Base-by-base conservation (phyloP, 2,113 vertebrate genomes). In the Rhombomys opimus region DNA sequence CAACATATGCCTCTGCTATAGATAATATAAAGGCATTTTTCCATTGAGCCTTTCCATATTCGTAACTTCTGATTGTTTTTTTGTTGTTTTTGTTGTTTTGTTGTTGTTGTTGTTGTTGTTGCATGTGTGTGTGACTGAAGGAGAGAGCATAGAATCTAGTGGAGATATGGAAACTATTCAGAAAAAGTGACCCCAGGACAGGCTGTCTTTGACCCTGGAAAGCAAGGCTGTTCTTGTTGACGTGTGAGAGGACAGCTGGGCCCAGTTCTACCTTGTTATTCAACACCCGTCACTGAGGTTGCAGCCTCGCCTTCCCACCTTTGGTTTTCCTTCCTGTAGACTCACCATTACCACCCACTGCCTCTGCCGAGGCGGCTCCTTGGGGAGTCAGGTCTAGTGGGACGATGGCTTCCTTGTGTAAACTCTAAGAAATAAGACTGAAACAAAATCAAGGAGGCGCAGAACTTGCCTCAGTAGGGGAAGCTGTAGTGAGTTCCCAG, bases 201-300 rank as follows among this genome's bases (percentile, higher is more conserved):
- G 92, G 75, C 96, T 98, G 86, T 93, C 98, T 98, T 98, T 98
- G 98, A 98, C 98, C 98, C n/a, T 81, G 10, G 35, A n/a, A 38
- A 59, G 80, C 61, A 38, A 61, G 96, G 95, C 98, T 98, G 98
- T 98, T 98, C 98, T 97, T 98, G 98, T 99, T 98, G 98, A 98
- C 98, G 98, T 98, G 98, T 98, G 98, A 98, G 98, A 98, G 98
- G 98, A 98, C 98, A 98, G 98, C 99, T 98, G 99, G 97, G 96
- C 90, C 96, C 98, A 98, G 98, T 98, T 98, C 98, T 98, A 98
- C 98, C 97, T 98, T 98, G 98, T 98, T 98, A 98, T 98, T 98
- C 59, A 5, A 27, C 20, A 25, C 98, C 97, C 98, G 98, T 98
- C 97, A 81, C 17, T n/a, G 90, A 96, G 94, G 96, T 92, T 98